A percentile compares a stretch with the other conserved stretches of the same genome.
Conservation (phyloP, 2,888 invertebrate species). For the Drosophila limbata region DNA sequence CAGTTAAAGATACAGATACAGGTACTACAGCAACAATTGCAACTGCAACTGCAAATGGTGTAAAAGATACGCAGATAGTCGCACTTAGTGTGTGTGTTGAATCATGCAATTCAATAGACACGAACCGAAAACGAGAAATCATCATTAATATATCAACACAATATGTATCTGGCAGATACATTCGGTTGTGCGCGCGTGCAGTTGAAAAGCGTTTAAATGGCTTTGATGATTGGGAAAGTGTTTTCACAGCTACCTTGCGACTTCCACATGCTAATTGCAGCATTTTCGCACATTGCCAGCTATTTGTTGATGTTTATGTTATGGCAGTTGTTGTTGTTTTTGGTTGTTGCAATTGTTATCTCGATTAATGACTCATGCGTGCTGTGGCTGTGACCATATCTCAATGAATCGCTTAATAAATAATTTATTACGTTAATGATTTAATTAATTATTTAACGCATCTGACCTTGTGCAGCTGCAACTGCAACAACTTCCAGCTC, state of each 20-base stretch:
- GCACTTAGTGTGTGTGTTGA: conserved; percentile 51
- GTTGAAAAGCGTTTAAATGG: conserved; percentile 76
- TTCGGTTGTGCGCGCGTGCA: conserved; percentile 60
- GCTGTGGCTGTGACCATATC: conserved; percentile 30
- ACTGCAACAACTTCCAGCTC: conserved; percentile 10
- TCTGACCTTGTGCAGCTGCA: conserved; percentile 57
- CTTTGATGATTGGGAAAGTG: conserved; percentile 81
- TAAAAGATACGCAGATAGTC: conserved; percentile 54
- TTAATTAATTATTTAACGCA: conserved; percentile 70
- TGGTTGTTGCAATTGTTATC: not conserved
- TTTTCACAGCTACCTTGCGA: conserved; percentile 65
- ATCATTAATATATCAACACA: conserved; percentile 80
- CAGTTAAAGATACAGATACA: conserved; percentile 33
- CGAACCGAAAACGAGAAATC: conserved; percentile 77
- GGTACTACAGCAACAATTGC: conserved; percentile 18
- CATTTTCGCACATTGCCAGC: conserved; percentile 75
- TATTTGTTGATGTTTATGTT: conserved; percentile 15
- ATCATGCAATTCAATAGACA: conserved; percentile 79
- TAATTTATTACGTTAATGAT: conserved; percentile 72
- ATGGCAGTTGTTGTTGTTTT: not conserved
- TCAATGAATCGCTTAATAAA: conserved; percentile 47
- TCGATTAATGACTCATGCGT: conserved; percentile 64
- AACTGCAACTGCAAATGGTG: conserved; percentile 32
- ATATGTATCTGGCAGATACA: conserved; percentile 43
- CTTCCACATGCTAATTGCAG: conserved; percentile 71